Conservation (phyloP, 2,888 invertebrate genomes). For the Autographa gamma region DNA sequence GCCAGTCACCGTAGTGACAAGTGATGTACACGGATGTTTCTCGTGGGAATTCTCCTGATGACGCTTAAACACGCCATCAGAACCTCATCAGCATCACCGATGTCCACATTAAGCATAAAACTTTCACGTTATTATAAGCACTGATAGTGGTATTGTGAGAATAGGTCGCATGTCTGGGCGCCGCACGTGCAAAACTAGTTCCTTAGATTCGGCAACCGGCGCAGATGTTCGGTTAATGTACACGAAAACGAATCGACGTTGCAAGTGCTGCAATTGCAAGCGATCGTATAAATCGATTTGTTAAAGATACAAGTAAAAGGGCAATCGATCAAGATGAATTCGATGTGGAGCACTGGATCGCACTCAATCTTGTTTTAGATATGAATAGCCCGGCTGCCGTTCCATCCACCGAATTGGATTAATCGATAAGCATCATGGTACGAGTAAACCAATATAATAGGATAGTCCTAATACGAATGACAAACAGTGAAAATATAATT, state of each 20-base stretch:
- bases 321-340: conserved; percentile 74
- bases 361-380: conserved; percentile 71
- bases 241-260: conserved; percentile 64
- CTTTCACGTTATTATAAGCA: conserved; percentile 59
- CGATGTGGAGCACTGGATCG: conserved; percentile 67
- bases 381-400: conserved; percentile 60
- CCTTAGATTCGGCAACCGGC: conserved; percentile 63
- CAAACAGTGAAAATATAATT: conserved; percentile 50
- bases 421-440: conserved; percentile 55
- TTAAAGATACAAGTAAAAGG: conserved; percentile 74
- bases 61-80: conserved; percentile 63
- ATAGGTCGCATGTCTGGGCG: conserved; percentile 46
- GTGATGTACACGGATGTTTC: conserved; percentile 56
- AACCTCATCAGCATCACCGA: conserved; percentile 72
- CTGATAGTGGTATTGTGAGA: conserved; percentile 54
- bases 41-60: conserved; percentile 67
- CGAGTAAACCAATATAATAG: conserved; percentile 40
- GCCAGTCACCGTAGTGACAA: conserved; percentile 32
- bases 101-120: conserved; percentile 56
- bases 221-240: conserved; percentile 64
- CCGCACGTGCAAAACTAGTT: conserved; percentile 65
- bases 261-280: conserved; percentile 71
- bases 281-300: conserved; percentile 76
- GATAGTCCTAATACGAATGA: conserved; percentile 32
- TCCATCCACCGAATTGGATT: conserved; percentile 55